Evolutionary conservation across 2,888 invertebrate species (phyloP), one percentile per base, ranked within the genome.

Genomic region (Pollenia amentaria): DNA sequence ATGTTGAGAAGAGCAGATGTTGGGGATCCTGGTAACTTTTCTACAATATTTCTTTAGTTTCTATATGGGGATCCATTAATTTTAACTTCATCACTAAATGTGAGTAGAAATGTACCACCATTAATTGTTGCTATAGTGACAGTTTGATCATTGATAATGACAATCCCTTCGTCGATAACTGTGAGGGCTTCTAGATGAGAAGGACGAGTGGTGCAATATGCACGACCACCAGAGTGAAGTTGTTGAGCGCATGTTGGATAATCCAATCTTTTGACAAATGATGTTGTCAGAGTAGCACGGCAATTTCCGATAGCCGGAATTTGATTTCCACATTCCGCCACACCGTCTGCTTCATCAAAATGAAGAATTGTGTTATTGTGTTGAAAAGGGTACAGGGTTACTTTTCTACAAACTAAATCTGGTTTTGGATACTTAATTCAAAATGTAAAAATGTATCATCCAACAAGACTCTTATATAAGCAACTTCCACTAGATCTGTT

Each of bases 401-500:
- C 57, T 55, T 84, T 85, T 60, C 70, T 87, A 85, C 85, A 88
- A 53, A 78, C 87, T 87, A 85, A 51, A 16, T 75, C 82, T 80
- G 72, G 82, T 16, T 48, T n/a, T n/a, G n/a, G n/a, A n/a, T n/a
- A n/a, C n/a, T n/a, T n/a, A n/a, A n/a, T n/a, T n/a, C n/a, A n/a
- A n/a, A n/a, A n/a, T n/a, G n/a, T n/a, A n/a, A n/a, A n/a, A n/a
- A n/a, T n/a, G n/a, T n/a, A n/a, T n/a, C n/a, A n/a, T n/a, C n/a
- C n/a, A n/a, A n/a, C n/a, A n/a, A n/a, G n/a, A n/a, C n/a, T n/a
- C n/a, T n/a, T n/a, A n/a, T n/a, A n/a, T n/a, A n/a, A n/a, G n/a
- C n/a, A n/a, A n/a, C n/a, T n/a, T n/a, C n/a, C n/a, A n/a, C n/a
- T n/a, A n/a, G n/a, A n/a, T n/a, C n/a, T n/a, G n/a, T n/a, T n/a